Evolutionary conservation across 2,888 invertebrate genomes (phyloP), one percentile per base, ranked within the genome.

Genomic region (Polyploca ridens): DNA sequence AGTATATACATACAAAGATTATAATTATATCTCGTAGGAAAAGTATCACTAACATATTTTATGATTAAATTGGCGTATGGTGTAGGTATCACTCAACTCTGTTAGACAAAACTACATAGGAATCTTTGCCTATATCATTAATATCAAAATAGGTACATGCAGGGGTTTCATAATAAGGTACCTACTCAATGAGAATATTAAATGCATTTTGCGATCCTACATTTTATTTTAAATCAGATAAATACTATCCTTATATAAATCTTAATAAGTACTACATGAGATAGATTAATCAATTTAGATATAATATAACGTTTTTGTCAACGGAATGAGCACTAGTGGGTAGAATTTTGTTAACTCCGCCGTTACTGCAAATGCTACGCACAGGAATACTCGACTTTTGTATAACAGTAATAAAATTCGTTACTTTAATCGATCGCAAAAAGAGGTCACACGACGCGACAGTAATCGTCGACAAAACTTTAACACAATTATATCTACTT

Each of bases 1-100:
- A 88, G 81, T 88, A 88, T 87, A 73, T 88, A 90, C 85, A 83
- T 84, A 87, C 81, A 85, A 81, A 84, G 77, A 79, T 67, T 82
- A 76, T 44, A 16, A 62, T 72, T 66, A 82, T 84, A 86, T 82
- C 78, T 87, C 84, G 78, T 86, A 87, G 84, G 85, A 89, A 86
- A 79, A 86, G 77, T 89, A 85, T 84, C 78, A 80, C 83, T 87
- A 84, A 83, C 66, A 72, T 72, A 73, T 74, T 75, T 79, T 76
- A 80, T 73, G 74, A 74, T 75, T 74, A 79, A 73, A 73, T 77
- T 74, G 77, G 75, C 75, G 67, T 69, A 67, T 70, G 65, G 62
- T 54, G 58, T 68, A 63, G 62, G 62, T 64, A 64, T 19, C 33
- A 62, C 62, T 64, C 16, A 16, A 57, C 57, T 62, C 11, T 54